Evolutionary conservation across 92 coral and sea anemone genomes (phyloP).

Genomic region (Palythoa grandis): DNA sequence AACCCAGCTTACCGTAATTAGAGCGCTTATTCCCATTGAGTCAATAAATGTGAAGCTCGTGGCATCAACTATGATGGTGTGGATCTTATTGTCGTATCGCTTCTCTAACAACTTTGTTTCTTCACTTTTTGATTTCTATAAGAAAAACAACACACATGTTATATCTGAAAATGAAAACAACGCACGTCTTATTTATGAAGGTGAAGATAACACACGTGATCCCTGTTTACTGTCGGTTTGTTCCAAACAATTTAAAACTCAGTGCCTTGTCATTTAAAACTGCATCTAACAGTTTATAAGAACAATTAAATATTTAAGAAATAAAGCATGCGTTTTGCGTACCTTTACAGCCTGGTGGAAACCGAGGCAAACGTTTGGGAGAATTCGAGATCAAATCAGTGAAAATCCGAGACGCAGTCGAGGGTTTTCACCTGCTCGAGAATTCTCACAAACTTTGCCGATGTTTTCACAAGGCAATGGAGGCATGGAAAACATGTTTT

Average conservation of each 20-base stretch:
- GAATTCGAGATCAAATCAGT: no score
- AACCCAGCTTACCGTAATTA: slow-evolving; percentile 62
- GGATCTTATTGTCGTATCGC: background rate
- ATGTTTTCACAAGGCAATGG: no score
- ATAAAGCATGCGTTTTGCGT: no score
- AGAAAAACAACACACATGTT: background rate
- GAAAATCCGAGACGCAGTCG: no score
- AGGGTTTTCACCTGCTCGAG: no score
- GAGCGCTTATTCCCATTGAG: slow-evolving; percentile 72
- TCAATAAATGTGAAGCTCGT: slow-evolving; percentile 78
- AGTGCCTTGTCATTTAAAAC: no score
- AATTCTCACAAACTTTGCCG: no score
- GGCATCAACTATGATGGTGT: slow-evolving; percentile 72
- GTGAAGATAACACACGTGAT: background rate
- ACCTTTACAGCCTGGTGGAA: no score
- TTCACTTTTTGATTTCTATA: background rate
- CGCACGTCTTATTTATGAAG: background rate
- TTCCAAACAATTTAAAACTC: background rate
- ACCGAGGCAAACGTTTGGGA: no score
- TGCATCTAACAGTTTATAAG: no score
- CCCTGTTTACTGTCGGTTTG: background rate
- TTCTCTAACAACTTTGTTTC: slow-evolving; percentile 1
- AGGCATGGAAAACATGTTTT: no score
- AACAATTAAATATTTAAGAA: no score
- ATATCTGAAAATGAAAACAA: background rate